These are phyloP conservation scores for Thalassoma bifasciatum DNA, from an alignment of 2,113 vertebrate genomes.

Conservation along the genomic window DNA sequence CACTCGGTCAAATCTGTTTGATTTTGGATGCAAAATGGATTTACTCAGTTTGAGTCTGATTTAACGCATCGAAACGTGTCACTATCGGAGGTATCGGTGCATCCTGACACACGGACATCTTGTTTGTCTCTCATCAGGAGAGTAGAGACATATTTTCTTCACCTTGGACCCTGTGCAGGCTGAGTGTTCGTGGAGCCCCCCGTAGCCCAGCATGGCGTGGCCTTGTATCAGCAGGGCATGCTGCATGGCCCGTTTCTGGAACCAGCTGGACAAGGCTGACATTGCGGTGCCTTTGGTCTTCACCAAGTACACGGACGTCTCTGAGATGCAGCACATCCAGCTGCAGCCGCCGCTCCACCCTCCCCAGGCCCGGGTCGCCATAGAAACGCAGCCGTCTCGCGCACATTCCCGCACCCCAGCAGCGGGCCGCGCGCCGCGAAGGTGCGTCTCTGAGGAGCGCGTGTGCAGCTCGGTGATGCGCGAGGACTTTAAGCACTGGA, in stretches of 20 bases:
- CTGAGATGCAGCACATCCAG: slow-evolving; percentile 86
- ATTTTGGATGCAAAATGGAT: slow-evolving; percentile 41
- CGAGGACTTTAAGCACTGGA: slow-evolving; percentile 96
- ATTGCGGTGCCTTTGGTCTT: slow-evolving; percentile 96
- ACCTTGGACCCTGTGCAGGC: not conserved
- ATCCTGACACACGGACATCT: slow-evolving; percentile 64
- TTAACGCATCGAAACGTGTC: slow-evolving; percentile 15
- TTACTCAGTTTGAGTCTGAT: not conserved
- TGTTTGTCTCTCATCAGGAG: slow-evolving; percentile 31
- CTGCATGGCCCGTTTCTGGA: slow-evolving; percentile 98
- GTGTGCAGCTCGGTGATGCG: slow-evolving; percentile 91
- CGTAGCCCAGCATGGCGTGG: slow-evolving; percentile 90
- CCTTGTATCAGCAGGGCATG: slow-evolving; percentile 97
- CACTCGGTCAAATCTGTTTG: not conserved
- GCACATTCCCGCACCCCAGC: slow-evolving; percentile 71
- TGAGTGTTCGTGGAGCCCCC: not conserved
- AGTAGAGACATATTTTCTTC: not conserved
- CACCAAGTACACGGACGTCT: slow-evolving; percentile 93
- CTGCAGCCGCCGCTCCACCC: slow-evolving; percentile 76
- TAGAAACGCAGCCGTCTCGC: slow-evolving; percentile 87
- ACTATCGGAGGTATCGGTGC: slow-evolving; percentile 6
- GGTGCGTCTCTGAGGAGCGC: slow-evolving; percentile 77
- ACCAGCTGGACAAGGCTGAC: slow-evolving; percentile 96
- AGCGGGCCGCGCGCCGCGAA: slow-evolving; percentile 68
- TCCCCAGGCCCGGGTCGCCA: slow-evolving; percentile 82